Evolutionary conservation across 2,888 invertebrate species (phyloP), one percentile per base, ranked within the genome.

Genomic region (Andrena bucephala): DNA sequence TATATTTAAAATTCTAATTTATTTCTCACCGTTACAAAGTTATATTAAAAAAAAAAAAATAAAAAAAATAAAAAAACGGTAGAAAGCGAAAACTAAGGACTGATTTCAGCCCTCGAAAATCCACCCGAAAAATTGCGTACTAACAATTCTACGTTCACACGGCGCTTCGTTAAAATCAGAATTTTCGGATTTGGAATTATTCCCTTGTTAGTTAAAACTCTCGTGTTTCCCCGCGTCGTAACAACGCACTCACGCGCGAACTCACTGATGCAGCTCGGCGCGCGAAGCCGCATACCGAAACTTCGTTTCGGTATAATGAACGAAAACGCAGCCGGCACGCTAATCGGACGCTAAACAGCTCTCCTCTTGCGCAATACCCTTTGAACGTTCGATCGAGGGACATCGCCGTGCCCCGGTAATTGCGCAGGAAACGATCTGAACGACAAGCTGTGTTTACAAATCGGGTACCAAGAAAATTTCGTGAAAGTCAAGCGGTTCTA

Each of bases 311-410:
- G 48, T 42, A 69, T 67, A 62, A 75, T 27, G 31, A 27, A 62
- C 57, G 62, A 27, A 54, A 60, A 62, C 57, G 67, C 31, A 29
- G 2, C 10, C 6, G 50, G 65, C 77, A 62, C 73, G 33, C 67
- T 87, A 86, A 86, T 79, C 60, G 75, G 31, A 73, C 66, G 52
- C 6, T 54, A 81, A 81, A 69, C 33, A 74, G 50, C 33, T 31
- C 62, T 63, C 29, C 36, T 42, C 7, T 82, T 63, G 71, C 27
- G 67, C 65, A 82, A 77, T 16, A 31, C 10, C 5, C 24, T n/a
- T 60, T 8, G 7, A 29, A 20, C 10, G 31, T 69, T 57, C 5
- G 27, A 13, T 4, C 10, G 13, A 0, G 8, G n/a, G 13, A 2
- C 33, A 36, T 42, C 10, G n/a, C 20, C 16, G 42, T 70, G 27